These are phyloP conservation scores for Diarsia rubi DNA, from an alignment of 2,888 invertebrate genomes.

Conservation along the genomic window DNA sequence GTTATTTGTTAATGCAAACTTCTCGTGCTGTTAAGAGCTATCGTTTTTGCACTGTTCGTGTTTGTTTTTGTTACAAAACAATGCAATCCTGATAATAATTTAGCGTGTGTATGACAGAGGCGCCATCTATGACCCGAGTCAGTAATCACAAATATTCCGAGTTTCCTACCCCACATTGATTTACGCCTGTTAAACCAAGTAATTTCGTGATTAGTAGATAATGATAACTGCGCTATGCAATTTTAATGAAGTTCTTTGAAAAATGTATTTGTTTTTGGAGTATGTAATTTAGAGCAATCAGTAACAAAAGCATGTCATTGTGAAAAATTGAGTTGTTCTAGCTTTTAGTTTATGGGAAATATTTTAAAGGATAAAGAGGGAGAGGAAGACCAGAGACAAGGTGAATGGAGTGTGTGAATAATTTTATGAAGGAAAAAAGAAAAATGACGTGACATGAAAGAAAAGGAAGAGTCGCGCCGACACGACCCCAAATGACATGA, in stretches of 20 bases:
- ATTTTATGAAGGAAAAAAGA: too few relatives aligned
- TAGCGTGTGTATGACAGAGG: neutral
- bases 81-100: neutral
- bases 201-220: neutral
- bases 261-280: neutral
- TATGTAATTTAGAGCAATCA: neutral
- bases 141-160: neutral
- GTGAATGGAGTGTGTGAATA: too few relatives aligned
- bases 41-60: neutral
- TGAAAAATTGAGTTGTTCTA: too few relatives aligned
- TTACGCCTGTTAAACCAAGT: neutral
- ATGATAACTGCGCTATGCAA: neutral
- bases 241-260: neutral
- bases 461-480: too few relatives aligned
- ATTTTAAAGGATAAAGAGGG: too few relatives aligned
- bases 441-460: too few relatives aligned
- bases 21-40: neutral
- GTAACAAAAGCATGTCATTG: neutral
- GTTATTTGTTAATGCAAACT: neutral
- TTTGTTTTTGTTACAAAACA: neutral
- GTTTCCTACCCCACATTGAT: neutral
- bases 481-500: too few relatives aligned
- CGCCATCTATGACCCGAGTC: neutral
- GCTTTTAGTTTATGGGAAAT: too few relatives aligned
- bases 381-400: too few relatives aligned